Evolutionary conservation across 2,888 invertebrate genomes (phyloP).

Genomic region (Polia nebulosa): DNA sequence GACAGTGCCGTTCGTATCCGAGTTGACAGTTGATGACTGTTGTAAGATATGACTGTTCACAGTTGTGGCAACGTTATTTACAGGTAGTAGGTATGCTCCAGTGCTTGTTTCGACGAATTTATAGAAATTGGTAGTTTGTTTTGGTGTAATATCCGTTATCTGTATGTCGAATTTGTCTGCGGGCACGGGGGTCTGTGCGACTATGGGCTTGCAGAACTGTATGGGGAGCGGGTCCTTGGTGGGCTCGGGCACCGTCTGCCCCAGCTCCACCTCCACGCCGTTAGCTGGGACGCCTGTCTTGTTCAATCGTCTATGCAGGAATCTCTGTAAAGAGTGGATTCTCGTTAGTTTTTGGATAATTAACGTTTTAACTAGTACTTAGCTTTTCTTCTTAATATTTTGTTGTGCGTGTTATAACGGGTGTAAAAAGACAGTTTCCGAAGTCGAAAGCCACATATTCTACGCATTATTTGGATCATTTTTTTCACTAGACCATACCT

Average conservation of each 20-base stretch:
- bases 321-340: constrained; percentile 51
- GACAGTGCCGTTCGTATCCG: constrained; percentile 19
- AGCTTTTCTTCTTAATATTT: too few species aligned
- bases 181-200: background rate
- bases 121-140: constrained; percentile 68
- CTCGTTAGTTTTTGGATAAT: too few species aligned
- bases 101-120: constrained; percentile 73
- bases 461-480: too few species aligned
- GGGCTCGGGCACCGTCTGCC: constrained; percentile 48
- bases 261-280: constrained; percentile 74
- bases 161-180: constrained; percentile 61
- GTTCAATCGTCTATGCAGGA: constrained; percentile 61
- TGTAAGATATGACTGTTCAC: too few species aligned
- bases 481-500: too few species aligned
- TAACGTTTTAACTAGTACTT: background rate
- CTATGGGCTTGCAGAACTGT: constrained; percentile 73
- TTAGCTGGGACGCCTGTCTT: constrained; percentile 58
- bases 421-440: too few species aligned
- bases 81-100: constrained; percentile 75
- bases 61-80: constrained; percentile 60
- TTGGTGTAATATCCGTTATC: constrained; percentile 20
- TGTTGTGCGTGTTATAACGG: too few species aligned
- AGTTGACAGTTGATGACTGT: too few species aligned
- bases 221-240: constrained; percentile 77
- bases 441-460: too few species aligned